Base-by-base conservation (phyloP, 1,140 invertebrate species). In the Neodiprion pinetum region DNA sequence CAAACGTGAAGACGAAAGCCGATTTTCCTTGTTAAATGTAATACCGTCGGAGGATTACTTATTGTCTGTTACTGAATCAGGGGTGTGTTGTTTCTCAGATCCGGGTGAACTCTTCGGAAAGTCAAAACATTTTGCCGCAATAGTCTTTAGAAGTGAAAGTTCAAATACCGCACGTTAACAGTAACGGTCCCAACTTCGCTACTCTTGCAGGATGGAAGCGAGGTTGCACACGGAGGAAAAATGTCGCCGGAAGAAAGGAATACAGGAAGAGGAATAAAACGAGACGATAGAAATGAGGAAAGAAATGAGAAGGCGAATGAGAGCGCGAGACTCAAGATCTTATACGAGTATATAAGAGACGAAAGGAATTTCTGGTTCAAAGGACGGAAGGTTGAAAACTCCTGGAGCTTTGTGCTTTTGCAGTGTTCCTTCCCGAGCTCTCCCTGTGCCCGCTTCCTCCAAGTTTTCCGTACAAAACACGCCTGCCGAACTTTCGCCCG, bases 291-390 rank as follows among this genome's bases (percentile, higher is more conserved):
- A 50, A 76, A 69, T 53, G 70, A 68, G 47, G 50, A n/a, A 70
- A 40, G 67, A 21, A 48, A 48, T 67, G 70, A 21, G 48, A 70
- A 71, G 17, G 71, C 72, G 71, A 66, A 70, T 66, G 71, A 47
- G 28, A 40, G 5, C 28, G 28, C 28, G 28, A 40, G 28, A 40
- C 28, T 40, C 2, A 40, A 40, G 28, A 40, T 40, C 28, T 40
- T 40, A 9, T 12, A 61, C 53, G 53, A 61, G 53, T 12, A 61
- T 14, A 61, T 61, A 61, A 61, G 9, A 61, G 11, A 61, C 11
- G n/a, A 61, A 61, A 61, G 28, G 28, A 40, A 40, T 40, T 40
- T 40, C 12, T 75, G 74, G 71, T 74, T 77, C 76, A 77, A 77
- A 77, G 72, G 70, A 74, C 50, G 69, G 74, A 49, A 73, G 72